Conservation (phyloP, 2,888 invertebrate genomes). For the Mycalesis mineus region DNA sequence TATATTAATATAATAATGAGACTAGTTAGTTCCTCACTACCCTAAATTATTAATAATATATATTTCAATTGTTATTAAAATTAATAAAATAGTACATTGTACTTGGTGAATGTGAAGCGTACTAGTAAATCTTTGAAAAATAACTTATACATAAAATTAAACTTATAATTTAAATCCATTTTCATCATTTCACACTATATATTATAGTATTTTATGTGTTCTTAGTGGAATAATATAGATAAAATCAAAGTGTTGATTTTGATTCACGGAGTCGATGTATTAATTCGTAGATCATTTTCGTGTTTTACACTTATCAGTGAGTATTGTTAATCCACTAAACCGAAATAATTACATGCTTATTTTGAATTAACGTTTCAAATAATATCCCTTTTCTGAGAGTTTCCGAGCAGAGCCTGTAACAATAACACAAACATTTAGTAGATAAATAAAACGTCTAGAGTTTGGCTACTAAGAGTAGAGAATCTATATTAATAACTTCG, state of each 20-base stretch:
- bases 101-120: conserved; percentile 73
- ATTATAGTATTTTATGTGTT: conserved; percentile 3
- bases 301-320: conserved; percentile 27
- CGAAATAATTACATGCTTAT: not conserved
- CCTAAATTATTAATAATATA: conserved; percentile 52
- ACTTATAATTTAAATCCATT: conserved; percentile 3
- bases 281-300: conserved; percentile 2
- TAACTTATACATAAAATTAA: conserved; percentile 30
- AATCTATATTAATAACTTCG: no score
- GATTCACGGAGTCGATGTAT: not conserved
- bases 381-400: conserved; percentile 66
- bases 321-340: conserved; percentile 24
- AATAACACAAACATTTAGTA: conserved; percentile 20
- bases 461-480: no score
- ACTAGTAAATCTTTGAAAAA: conserved; percentile 56
- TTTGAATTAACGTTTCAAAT: conserved; percentile 36
- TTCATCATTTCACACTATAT: not conserved
- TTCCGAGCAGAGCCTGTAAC: conserved; percentile 69
- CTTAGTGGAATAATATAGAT: conserved; percentile 27
- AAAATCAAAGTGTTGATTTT: conserved; percentile 12
- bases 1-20: conserved; percentile 68
- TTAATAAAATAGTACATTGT: conserved; percentile 60
- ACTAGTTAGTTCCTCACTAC: conserved; percentile 75
- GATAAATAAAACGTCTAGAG: not conserved
- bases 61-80: conserved; percentile 23